Percentiles rank a stretch among this genome's conserved stretches.
Evolutionary conservation across 2,888 invertebrate species (phyloP).

Genomic region (Idaea dimidiata): DNA sequence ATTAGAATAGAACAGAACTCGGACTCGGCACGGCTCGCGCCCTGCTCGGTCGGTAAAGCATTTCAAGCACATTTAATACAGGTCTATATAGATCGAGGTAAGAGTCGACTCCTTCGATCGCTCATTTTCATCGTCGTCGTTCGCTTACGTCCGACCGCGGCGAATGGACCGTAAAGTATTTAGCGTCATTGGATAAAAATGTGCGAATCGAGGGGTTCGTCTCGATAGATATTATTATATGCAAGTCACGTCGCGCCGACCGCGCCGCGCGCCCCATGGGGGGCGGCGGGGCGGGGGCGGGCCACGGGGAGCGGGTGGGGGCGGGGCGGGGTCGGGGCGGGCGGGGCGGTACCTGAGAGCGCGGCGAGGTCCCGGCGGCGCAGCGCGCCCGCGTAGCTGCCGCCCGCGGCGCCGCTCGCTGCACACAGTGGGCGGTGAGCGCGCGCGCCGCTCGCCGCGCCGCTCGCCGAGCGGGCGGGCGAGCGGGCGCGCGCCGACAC

Average conservation of each 20-base stretch:
- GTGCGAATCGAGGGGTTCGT: too few species aligned
- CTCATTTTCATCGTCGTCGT: too few species aligned
- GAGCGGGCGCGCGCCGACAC: conserved; percentile 19
- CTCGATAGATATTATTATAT: too few species aligned
- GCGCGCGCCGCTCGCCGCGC: conserved; percentile 27
- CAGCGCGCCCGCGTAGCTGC: conserved; percentile 94
- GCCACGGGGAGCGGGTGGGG: conserved; percentile 10
- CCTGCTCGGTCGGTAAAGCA: too few species aligned
- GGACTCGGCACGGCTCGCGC: background rate
- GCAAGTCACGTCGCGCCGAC: background rate
- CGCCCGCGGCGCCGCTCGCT: conserved; percentile 46
- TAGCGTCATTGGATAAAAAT: too few species aligned
- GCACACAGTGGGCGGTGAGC: conserved; percentile 41
- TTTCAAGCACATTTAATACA: too few species aligned
- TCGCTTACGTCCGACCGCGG: too few species aligned
- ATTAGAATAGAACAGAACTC: too few species aligned
- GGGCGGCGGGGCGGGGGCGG: conserved; percentile 2
- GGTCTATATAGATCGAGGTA: too few species aligned
- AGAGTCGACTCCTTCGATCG: too few species aligned
- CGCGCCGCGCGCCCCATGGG: conserved; percentile 12
- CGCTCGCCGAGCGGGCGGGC: conserved; percentile 29
- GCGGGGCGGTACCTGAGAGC: conserved; percentile 90
- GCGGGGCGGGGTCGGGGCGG: conserved; percentile 18
- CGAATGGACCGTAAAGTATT: too few species aligned
- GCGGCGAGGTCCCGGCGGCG: conserved; percentile 90